A percentile compares a stretch with the other conserved stretches of the same genome.
These are phyloP conservation scores for Ursus arctos DNA, from an alignment of 2,113 vertebrate species.

Conservation along the genomic window DNA sequence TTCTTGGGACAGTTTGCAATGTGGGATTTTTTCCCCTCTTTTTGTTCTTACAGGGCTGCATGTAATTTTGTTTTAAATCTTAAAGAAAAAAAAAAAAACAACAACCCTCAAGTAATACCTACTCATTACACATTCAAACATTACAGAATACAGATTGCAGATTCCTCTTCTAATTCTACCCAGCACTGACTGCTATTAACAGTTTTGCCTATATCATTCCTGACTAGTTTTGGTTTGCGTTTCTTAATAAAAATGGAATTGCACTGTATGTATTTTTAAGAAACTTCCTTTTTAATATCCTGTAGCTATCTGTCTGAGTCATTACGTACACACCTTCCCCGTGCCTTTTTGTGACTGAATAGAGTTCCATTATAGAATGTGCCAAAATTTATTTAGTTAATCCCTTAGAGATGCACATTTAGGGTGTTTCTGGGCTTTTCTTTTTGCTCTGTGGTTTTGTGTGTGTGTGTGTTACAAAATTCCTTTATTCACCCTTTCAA, in stretches of 20 bases:
- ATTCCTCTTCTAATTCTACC: not conserved
- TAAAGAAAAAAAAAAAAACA: not conserved
- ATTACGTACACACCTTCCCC: not conserved
- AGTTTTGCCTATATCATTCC: not conserved
- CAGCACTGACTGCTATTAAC: not conserved
- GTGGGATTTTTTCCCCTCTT: not conserved
- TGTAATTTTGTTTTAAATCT: slow-evolving; percentile 27
- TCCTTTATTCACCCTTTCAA: not conserved
- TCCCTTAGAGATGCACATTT: not conserved
- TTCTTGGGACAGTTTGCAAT: slow-evolving; percentile 5
- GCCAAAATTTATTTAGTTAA: not conserved
- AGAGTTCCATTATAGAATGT: not conserved
- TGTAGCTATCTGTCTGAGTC: not conserved
- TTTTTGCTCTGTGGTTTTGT: not conserved
- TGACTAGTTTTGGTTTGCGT: not conserved
- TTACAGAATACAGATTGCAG: not conserved
- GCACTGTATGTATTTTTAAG: not conserved
- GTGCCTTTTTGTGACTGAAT: slow-evolving; percentile 5
- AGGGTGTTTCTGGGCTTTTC: slow-evolving; percentile 1
- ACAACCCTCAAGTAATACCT: not conserved
- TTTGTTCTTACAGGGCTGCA: not conserved
- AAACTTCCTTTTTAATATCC: not conserved
- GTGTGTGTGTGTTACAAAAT: not conserved
- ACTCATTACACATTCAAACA: not conserved
- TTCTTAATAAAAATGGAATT: slow-evolving; percentile 50